phyloP scores from a whole-genome alignment of 2,888 invertebrate genomes.

The Cantharis flavilabris region DNA sequence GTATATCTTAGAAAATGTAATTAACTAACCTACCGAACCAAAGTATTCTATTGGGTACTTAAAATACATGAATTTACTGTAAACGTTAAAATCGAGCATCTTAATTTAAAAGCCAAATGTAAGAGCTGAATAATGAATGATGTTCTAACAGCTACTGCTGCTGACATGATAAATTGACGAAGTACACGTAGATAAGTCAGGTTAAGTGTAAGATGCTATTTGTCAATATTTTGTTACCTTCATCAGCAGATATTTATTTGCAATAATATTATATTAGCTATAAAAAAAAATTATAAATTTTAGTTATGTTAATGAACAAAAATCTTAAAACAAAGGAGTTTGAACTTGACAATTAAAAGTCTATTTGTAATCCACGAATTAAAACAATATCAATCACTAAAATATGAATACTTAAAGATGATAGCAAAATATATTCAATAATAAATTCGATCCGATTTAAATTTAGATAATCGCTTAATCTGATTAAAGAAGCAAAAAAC shows the following conservation, averaged over 20 bases:
- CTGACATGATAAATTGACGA: constrained; percentile 14
- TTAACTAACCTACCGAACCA: not conserved
- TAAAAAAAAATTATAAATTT: not conserved
- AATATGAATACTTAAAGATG: not conserved
- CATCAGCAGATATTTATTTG: constrained; percentile 8
- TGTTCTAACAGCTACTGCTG: constrained; percentile 16
- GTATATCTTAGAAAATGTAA: not conserved
- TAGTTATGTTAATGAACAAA: not conserved
- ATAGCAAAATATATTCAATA: not conserved
- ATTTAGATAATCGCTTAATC: not conserved
- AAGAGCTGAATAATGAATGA: constrained; percentile 17
- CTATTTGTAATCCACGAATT: not conserved
- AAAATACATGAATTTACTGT: not conserved
- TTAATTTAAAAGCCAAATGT: constrained; percentile 5
- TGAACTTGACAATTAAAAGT: no score
- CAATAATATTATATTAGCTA: not conserved
- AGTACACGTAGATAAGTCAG: constrained; percentile 8
- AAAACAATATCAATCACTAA: no score
- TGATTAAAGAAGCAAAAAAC: not conserved
- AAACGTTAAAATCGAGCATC: not conserved
- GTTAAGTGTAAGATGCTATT: constrained; percentile 14
- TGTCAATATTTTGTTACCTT: constrained; percentile 12
- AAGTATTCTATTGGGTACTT: not conserved
- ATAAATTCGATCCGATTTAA: not conserved
- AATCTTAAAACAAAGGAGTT: no score